These are phyloP conservation scores for Ctenopoma kingsleyae DNA, from an alignment of 2,797 vertebrate genomes.

Conservation along the genomic window DNA sequence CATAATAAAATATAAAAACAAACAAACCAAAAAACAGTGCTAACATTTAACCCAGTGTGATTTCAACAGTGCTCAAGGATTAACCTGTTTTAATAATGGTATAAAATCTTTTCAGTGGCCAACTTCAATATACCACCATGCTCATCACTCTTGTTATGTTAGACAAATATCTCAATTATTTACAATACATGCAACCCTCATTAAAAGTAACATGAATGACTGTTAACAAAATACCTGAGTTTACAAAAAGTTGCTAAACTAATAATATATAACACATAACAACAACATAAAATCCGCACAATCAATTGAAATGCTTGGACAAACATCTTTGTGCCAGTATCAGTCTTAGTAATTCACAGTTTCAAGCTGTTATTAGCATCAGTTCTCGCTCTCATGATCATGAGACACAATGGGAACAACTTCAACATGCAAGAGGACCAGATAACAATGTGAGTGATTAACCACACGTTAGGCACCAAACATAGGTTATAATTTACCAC, in stretches of 20 bases:
- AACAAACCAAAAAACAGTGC: conserved; percentile 14
- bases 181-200: conserved; percentile 39
- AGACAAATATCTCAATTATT: conserved; percentile 21
- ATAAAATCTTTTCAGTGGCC: conserved; percentile 11
- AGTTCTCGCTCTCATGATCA: conserved; percentile 25
- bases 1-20: conserved; percentile 25
- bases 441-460: conserved; percentile 26
- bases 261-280: conserved; percentile 48
- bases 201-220: conserved; percentile 39
- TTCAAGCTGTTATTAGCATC: conserved; percentile 41
- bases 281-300: conserved; percentile 70
- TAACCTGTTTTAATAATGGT: background rate
- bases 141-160: conserved; percentile 16
- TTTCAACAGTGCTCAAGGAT: conserved; percentile 16
- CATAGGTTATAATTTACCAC: conserved; percentile 39
- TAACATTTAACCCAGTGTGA: conserved; percentile 11
- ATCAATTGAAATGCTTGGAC: conserved; percentile 58
- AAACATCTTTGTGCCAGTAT: conserved; percentile 48
- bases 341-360: conserved; percentile 69
- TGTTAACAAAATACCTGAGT: conserved; percentile 78
- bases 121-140: conserved; percentile 4
- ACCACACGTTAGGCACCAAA: conserved; percentile 45
- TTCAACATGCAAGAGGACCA: conserved; percentile 51
- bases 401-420: conserved; percentile 23
- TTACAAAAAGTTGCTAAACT: conserved; percentile 64